These are phyloP conservation scores for Diploscapter pachys DNA, from an alignment of 1,140 invertebrate genomes.

Conservation along the genomic window DNA sequence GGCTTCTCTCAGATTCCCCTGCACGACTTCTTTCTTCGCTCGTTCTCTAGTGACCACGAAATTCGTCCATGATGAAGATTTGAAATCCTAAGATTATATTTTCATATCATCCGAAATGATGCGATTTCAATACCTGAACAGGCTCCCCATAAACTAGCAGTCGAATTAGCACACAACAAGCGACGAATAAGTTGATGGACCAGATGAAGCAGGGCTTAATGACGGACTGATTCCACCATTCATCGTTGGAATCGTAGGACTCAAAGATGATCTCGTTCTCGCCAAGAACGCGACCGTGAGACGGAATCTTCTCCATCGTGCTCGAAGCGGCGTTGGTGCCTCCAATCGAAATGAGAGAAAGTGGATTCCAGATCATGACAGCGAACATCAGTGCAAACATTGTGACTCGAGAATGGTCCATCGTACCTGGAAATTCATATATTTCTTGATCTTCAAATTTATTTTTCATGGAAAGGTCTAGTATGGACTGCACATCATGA, in stretches of 20 bases:
- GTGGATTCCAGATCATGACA: slow-evolving; percentile 36
- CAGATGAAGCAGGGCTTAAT: slow-evolving; percentile 26
- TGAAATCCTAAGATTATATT: slow-evolving; percentile 24
- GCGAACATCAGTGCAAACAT: slow-evolving; percentile 37
- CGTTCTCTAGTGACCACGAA: slow-evolving; percentile 42
- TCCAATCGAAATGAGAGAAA: slow-evolving; percentile 11
- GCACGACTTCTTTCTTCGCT: slow-evolving; percentile 40
- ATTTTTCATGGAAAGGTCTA: no score
- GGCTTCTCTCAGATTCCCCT: slow-evolving; percentile 54
- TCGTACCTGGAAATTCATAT: neutral
- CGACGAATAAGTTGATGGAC: slow-evolving; percentile 33
- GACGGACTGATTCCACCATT: slow-evolving; percentile 23
- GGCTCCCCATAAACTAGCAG: slow-evolving; percentile 42
- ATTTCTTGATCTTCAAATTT: no score
- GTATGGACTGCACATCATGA: no score
- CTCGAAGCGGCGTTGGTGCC: slow-evolving; percentile 3
- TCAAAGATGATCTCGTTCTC: neutral
- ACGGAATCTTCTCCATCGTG: neutral
- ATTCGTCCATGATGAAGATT: slow-evolving; percentile 41
- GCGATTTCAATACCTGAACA: slow-evolving; percentile 12
- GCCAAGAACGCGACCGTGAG: slow-evolving; percentile 27
- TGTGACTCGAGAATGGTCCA: slow-evolving; percentile 29
- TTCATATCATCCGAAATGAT: neutral
- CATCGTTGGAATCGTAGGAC: neutral
- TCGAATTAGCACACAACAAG: slow-evolving; percentile 33